Evolutionary conservation across 2,113 vertebrate species (phyloP).

Genomic region (Atlantisia rogersi): DNA sequence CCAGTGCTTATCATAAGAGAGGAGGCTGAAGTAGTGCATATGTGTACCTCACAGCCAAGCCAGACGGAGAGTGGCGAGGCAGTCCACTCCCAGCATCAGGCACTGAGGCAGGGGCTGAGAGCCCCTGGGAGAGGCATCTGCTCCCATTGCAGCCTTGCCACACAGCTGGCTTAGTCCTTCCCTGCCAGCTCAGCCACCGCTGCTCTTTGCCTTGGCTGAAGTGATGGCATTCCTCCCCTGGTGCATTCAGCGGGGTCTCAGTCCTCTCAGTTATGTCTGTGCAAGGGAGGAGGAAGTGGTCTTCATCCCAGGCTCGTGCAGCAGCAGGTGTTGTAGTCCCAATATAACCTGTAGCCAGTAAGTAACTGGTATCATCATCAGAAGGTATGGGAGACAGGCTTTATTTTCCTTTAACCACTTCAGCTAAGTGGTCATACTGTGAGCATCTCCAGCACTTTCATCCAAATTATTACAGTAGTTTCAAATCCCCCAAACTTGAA

Average conservation of each 20-base stretch:
- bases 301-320: background rate
- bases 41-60: accelerated
- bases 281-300: background rate
- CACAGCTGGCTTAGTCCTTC: background rate
- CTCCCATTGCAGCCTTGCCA: background rate
- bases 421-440: background rate
- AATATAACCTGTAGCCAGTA: background rate
- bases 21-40: accelerated
- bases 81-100: background rate
- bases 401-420: background rate
- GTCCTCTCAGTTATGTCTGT: background rate
- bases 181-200: too few species aligned
- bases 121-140: background rate
- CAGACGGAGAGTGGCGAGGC: accelerated
- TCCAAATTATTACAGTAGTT: background rate
- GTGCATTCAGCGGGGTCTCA: background rate
- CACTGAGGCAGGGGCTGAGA: background rate
- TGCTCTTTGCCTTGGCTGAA: background rate
- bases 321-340: accelerated
- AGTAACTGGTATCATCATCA: background rate
- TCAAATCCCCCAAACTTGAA: background rate
- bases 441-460: background rate
- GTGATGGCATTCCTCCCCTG: background rate
- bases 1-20: accelerated
- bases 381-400: background rate